A percentile compares a stretch with the other conserved stretches of the same genome.
Conservation (phyloP, 2,888 invertebrate species). For the Leptarthrus brevirostris region DNA sequence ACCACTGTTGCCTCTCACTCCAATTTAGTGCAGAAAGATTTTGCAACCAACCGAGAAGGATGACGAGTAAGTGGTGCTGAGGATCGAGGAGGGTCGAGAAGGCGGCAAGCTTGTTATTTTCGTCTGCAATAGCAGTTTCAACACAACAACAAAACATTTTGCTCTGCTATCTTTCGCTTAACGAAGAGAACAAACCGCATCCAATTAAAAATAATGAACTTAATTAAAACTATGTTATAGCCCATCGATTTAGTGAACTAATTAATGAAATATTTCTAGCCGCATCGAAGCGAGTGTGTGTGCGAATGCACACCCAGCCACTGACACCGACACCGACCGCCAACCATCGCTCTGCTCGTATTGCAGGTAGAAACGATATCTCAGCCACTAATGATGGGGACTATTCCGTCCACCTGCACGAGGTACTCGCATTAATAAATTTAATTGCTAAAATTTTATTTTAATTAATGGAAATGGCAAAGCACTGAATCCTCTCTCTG, state of each 20-base stretch:
- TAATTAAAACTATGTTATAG: slow-evolving; percentile 60
- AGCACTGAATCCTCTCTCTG: neutral
- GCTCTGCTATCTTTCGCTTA: slow-evolving; percentile 54
- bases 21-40: slow-evolving; percentile 40
- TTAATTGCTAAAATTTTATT: slow-evolving; percentile 49
- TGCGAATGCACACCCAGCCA: neutral
- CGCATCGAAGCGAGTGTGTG: slow-evolving; percentile 50
- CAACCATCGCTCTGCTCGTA: neutral
- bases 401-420: slow-evolving; percentile 43
- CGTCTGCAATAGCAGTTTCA: slow-evolving; percentile 42
- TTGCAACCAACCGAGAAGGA: slow-evolving; percentile 31
- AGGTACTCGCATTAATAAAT: slow-evolving; percentile 44
- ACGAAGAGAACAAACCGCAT: slow-evolving; percentile 59
- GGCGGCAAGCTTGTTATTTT: slow-evolving; percentile 48
- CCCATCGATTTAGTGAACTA: slow-evolving; percentile 60
- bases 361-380: slow-evolving; percentile 10
- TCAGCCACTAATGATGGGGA: slow-evolving; percentile 37
- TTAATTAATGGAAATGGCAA: slow-evolving; percentile 46
- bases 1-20: slow-evolving; percentile 30
- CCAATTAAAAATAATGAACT: slow-evolving; percentile 60
- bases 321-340: neutral
- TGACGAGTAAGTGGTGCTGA: neutral
- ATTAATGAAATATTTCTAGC: slow-evolving; percentile 59
- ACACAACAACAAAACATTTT: slow-evolving; percentile 47
- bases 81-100: neutral